Percentiles rank a stretch among this genome's conserved stretches.
phyloP scores from a whole-genome alignment of 2,888 invertebrate genomes.

The Drosophila neotestacea region DNA sequence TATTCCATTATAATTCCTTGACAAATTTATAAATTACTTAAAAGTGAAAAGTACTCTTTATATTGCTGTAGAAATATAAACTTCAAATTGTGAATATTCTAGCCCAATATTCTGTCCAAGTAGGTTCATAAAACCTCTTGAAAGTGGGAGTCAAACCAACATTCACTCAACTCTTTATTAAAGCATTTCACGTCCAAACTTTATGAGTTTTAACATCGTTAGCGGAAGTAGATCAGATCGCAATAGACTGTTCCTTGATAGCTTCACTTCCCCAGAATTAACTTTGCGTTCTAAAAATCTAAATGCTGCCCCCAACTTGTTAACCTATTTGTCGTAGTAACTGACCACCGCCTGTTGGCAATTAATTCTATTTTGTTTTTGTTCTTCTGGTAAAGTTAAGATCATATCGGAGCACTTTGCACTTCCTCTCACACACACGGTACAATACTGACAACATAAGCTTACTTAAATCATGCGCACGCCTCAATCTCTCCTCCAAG shows the following conservation, averaged over 20 bases:
- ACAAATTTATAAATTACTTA: no score
- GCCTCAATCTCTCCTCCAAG: conserved; percentile 69
- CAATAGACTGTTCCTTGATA: background rate
- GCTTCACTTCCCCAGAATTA: conserved; percentile 27
- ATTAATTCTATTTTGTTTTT: conserved; percentile 58
- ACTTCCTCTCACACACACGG: conserved; percentile 67
- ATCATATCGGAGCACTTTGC: conserved; percentile 75
- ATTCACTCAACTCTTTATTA: background rate
- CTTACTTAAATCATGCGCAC: conserved; percentile 71
- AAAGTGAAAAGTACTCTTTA: no score
- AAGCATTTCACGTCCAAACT: background rate
- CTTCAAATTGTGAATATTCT: background rate
- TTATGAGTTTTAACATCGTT: background rate
- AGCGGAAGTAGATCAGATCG: conserved; percentile 24
- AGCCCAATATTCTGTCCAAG: background rate
- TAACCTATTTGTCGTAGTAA: conserved; percentile 51
- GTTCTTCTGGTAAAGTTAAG: conserved; percentile 40
- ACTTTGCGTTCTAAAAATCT: background rate
- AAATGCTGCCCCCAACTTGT: conserved; percentile 58
- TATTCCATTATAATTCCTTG: no score
- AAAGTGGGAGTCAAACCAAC: background rate
- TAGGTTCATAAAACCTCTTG: background rate
- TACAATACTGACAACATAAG: conserved; percentile 53
- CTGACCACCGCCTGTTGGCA: conserved; percentile 46
- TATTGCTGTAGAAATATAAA: no score